Percentiles rank a stretch among this genome's conserved stretches.
These are phyloP conservation scores for Empidonax traillii DNA, from an alignment of 2,113 vertebrate species.

Conservation along the genomic window DNA sequence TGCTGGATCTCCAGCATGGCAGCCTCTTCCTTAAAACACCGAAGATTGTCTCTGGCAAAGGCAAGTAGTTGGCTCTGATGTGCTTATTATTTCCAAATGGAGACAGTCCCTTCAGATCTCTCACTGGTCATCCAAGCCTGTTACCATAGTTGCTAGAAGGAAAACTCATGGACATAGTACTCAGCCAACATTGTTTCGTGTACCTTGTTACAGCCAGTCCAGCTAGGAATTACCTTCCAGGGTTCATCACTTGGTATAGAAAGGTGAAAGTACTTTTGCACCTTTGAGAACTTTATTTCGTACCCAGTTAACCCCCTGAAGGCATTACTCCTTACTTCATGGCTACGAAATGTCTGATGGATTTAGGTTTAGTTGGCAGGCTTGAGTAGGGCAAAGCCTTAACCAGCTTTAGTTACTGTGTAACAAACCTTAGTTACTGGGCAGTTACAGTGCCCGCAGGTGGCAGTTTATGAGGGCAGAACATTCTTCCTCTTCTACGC, in stretches of 20 bases:
- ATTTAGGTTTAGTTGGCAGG: not conserved
- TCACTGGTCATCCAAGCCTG: not conserved
- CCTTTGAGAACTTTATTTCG: not conserved
- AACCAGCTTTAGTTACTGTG: not conserved
- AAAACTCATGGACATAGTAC: not conserved
- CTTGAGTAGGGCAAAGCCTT: not conserved
- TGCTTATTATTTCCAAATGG: not conserved
- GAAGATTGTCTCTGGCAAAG: slow-evolving; percentile 96
- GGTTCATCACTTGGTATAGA: not conserved
- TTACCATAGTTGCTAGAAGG: not conserved
- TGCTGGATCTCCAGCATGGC: slow-evolving; percentile 95
- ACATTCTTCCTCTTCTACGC: not conserved
- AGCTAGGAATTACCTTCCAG: not conserved
- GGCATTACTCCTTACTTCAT: not conserved
- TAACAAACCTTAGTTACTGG: not conserved
- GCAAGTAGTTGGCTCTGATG: slow-evolving; percentile 61
- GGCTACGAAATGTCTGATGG: not conserved
- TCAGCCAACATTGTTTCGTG: not conserved
- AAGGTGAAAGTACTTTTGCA: not conserved
- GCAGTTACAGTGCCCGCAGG: not conserved
- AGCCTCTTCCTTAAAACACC: slow-evolving; percentile 95
- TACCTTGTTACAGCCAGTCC: not conserved
- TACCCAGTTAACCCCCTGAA: not conserved
- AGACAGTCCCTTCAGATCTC: not conserved
- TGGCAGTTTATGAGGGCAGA: not conserved